These are phyloP conservation scores for Campopleginae sp. DNA, from an alignment of 2,888 invertebrate species.

Conservation along the genomic window DNA sequence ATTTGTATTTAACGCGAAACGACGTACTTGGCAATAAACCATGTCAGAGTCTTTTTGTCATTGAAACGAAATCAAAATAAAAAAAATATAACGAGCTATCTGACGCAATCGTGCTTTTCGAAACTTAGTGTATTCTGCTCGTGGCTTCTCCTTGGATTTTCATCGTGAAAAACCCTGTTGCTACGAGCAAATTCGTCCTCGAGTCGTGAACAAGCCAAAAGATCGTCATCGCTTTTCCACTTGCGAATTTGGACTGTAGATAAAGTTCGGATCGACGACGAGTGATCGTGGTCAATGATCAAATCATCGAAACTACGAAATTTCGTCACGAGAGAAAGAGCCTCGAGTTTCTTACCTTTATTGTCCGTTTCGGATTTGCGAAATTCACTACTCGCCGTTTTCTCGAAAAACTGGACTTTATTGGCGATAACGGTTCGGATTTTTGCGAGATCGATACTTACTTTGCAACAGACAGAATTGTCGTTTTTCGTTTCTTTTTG, in stretches of 20 bases:
- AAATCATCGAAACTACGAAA: slow-evolving; percentile 59
- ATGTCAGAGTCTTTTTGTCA: neutral
- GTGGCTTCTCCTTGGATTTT: slow-evolving; percentile 27
- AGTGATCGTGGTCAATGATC: neutral
- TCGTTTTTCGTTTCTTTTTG: neutral
- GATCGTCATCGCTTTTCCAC: slow-evolving; percentile 57
- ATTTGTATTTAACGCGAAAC: neutral
- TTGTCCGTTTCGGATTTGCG: neutral
- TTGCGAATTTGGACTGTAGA: neutral
- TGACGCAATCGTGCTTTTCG: slow-evolving; percentile 65
- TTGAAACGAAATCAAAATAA: neutral
- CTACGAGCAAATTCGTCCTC: slow-evolving; percentile 8
- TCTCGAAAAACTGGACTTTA: slow-evolving; percentile 69
- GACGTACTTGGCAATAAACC: slow-evolving; percentile 35
- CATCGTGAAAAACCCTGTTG: neutral
- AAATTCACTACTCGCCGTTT: neutral
- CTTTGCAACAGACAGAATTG: slow-evolving; percentile 69
- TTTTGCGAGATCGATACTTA: slow-evolving; percentile 79
- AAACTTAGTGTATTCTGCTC: slow-evolving; percentile 47
- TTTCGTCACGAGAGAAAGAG: neutral
- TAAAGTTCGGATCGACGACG: neutral
- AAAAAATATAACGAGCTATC: slow-evolving; percentile 55
- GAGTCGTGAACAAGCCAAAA: slow-evolving; percentile 7
- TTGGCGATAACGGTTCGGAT: slow-evolving; percentile 73
- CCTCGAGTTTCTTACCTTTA: neutral